Evolutionary conservation across 2,113 vertebrate species (phyloP), one percentile per base, ranked within the genome.

Genomic region (Xyrauchen texanus): DNA sequence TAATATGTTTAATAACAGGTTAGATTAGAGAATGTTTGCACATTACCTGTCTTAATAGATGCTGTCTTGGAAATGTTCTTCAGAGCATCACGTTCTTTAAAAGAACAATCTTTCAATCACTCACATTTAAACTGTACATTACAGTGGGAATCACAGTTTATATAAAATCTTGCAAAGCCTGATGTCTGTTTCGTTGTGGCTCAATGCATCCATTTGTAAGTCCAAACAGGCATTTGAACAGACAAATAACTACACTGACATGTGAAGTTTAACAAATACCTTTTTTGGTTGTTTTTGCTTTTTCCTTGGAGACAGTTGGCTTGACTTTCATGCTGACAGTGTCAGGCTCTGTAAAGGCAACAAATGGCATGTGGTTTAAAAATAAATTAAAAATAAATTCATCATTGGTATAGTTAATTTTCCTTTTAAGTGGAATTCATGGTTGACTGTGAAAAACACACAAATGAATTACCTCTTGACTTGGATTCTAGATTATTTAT

Each of bases 271-370:
- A 74, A 64, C 11, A 11, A 52, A 78, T 63, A 84, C 83, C 83
- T 88, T 34, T 34, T 1, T 34, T 34, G 21, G 21, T 3, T 34
- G 58, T 4, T 61, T 61, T 61, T 4, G 16, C 46, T 75, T 42
- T 74, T 74, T 74, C 71, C 46, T 74, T 63, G 46, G 10, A 61
- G 5, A 80, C 61, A 53, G 60, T 45, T 78, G 81, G 47, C 79
- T 88, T 88, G 46, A 84, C 53, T 46, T 85, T 67, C 49, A 34
- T 34, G 21, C 21, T 34, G 21, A 74, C 45, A 52, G 15, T 82
- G 58, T 85, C 81, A 5, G 84, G 69, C 71, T 82, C 89, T 90
- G 77, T 15, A 76, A 80, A 68, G 9, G 49, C 6, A 79, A 49
- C 4, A 0, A 2, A 8, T 49, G 21, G 21, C 21, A 34, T 34